Conservation (phyloP, 2,113 vertebrate species). For the Ptyas mucosa region DNA sequence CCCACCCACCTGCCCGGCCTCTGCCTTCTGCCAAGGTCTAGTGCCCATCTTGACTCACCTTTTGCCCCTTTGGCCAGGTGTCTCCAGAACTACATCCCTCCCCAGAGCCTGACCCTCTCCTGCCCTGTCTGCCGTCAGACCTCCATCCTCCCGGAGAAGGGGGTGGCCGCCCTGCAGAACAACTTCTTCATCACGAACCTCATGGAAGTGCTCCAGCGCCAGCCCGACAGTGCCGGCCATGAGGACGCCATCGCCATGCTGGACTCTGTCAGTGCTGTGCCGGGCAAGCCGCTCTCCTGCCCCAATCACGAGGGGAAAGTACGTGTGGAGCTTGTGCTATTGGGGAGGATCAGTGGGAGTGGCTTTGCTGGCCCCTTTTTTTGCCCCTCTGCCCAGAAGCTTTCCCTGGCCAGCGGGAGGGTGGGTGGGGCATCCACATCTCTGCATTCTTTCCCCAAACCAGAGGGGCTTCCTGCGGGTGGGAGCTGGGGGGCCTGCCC, state of each 20-base stretch:
- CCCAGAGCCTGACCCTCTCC: conserved; percentile 88
- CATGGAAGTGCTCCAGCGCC: conserved; percentile 91
- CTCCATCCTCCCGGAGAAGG: conserved; percentile 90
- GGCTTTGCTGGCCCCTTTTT: too few species aligned
- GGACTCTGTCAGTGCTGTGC: conserved; percentile 78
- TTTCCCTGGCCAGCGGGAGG: background rate
- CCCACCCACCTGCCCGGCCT: background rate
- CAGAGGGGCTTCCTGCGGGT: background rate
- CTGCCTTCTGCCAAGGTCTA: background rate
- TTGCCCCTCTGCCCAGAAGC: background rate
- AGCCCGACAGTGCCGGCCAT: conserved; percentile 73
- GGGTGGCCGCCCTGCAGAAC: conserved; percentile 89
- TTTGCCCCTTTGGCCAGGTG: conserved; percentile 71
- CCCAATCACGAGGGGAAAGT: conserved; percentile 96
- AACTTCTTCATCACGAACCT: conserved; percentile 98
- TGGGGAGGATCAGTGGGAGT: background rate
- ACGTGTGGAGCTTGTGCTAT: background rate
- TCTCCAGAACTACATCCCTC: conserved; percentile 92
- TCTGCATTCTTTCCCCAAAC: background rate
- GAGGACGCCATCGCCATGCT: conserved; percentile 62
- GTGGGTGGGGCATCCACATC: background rate
- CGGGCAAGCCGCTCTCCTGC: conserved; percentile 85
- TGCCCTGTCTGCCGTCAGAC: conserved; percentile 93
- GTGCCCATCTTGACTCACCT: background rate
- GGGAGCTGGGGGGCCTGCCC: rapidly evolving